Evolutionary conservation across 2,113 vertebrate species (phyloP).

Genomic region (Myrmecobius fasciatus): DNA sequence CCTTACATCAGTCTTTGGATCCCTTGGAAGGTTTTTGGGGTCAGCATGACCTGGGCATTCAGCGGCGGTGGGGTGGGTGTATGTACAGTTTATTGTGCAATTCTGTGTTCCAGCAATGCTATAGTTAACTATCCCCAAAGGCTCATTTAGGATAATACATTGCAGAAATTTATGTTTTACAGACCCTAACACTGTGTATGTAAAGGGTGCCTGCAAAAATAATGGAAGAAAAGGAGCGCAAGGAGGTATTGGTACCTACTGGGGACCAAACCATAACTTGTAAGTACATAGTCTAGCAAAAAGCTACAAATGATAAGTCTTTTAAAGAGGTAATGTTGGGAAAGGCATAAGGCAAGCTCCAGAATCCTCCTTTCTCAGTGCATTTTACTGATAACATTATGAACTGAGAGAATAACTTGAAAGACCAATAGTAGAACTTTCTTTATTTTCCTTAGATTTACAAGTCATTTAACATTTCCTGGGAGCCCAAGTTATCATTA

Average conservation of each 20-base stretch:
- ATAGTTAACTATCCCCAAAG: neutral
- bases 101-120: neutral
- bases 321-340: neutral
- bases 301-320: neutral
- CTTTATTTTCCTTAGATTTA: neutral
- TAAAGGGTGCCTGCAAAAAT: slow-evolving; percentile 6
- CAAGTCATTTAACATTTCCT: neutral
- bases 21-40: neutral
- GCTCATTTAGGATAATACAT: neutral
- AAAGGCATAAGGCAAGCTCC: neutral
- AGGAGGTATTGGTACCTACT: neutral
- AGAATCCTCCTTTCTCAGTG: neutral
- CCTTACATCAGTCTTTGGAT: neutral
- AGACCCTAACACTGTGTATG: neutral
- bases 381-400: neutral
- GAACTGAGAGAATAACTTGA: neutral
- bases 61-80: too few relatives aligned
- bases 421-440: neutral
- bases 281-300: neutral
- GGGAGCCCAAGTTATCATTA: neutral
- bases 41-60: neutral
- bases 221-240: neutral
- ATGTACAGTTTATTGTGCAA: neutral
- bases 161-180: neutral
- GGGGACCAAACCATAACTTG: neutral